A percentile compares a stretch with the other conserved stretches of the same genome.
Evolutionary conservation across 2,888 invertebrate species (phyloP).

Genomic region (Caenorhabditis drosophilae): DNA sequence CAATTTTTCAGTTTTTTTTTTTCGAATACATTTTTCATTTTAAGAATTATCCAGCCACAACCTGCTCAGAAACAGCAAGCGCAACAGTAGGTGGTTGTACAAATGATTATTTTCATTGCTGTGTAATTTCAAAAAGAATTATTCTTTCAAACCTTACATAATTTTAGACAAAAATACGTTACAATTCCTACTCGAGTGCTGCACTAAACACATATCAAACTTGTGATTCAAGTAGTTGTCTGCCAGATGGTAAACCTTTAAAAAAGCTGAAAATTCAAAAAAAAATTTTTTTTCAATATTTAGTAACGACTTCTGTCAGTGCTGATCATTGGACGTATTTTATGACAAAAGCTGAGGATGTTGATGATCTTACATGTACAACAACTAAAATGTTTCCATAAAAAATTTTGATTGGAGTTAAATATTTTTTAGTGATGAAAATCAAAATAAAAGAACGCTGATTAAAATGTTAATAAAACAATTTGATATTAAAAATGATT

Average conservation of each 20-base stretch:
- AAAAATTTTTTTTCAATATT: slow-evolving; percentile 7
- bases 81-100: slow-evolving; percentile 21
- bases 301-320: background rate
- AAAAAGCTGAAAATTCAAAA: no score
- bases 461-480: no score
- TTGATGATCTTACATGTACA: slow-evolving; percentile 32
- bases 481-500: no score
- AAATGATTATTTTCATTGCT: slow-evolving; percentile 22
- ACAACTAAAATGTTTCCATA: slow-evolving; percentile 26
- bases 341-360: slow-evolving; percentile 27
- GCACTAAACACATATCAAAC: slow-evolving; percentile 20
- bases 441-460: no score
- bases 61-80: slow-evolving; percentile 11
- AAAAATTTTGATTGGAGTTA: slow-evolving; percentile 1
- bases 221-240: slow-evolving; percentile 13
- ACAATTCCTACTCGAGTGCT: slow-evolving; percentile 27
- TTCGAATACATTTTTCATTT: background rate
- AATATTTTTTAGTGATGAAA: background rate
- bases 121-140: slow-evolving; percentile 11
- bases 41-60: slow-evolving; percentile 21
- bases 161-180: slow-evolving; percentile 21
- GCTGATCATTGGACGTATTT: slow-evolving; percentile 31
- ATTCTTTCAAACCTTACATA: background rate
- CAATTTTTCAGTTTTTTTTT: background rate
- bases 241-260: slow-evolving; percentile 8